phyloP scores from a whole-genome alignment of 1,140 invertebrate genomes.

The Pteromalus puparum region DNA sequence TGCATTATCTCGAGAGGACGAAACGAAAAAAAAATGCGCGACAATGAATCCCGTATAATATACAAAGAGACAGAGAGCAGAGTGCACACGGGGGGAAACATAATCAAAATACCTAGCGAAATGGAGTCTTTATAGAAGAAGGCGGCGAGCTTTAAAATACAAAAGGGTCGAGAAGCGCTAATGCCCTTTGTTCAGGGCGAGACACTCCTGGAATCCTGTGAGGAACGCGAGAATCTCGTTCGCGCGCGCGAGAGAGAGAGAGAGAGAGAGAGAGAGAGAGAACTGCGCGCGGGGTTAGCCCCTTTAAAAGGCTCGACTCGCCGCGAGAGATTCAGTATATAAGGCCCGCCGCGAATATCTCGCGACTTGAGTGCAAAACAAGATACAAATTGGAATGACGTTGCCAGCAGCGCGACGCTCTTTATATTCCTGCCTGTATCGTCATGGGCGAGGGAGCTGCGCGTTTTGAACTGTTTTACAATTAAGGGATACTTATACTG shows the following conservation, averaged over 20 bases:
- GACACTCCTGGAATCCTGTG: slow-evolving; percentile 55
- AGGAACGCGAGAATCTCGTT: slow-evolving; percentile 58
- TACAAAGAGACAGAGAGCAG: not conserved
- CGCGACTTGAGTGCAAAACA: slow-evolving; percentile 35
- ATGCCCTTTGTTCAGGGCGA: slow-evolving; percentile 59
- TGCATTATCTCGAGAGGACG: not conserved
- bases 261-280: not conserved
- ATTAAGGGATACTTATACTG: too few relatives aligned
- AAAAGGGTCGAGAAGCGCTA: slow-evolving; percentile 54
- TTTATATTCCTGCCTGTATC: not conserved
- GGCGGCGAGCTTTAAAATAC: slow-evolving; percentile 44
- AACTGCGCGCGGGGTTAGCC: slow-evolving; percentile 13
- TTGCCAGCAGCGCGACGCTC: not conserved
- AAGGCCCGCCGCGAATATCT: slow-evolving; percentile 33
- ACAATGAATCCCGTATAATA: slow-evolving; percentile 7
- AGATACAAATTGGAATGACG: slow-evolving; percentile 52
- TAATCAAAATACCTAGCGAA: slow-evolving; percentile 32
- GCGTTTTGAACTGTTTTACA: too few relatives aligned
- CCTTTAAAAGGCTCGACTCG: slow-evolving; percentile 62
- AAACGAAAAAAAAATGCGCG: not conserved
- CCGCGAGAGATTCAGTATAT: slow-evolving; percentile 63
- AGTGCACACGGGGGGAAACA: not conserved
- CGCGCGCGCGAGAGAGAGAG: not conserved
- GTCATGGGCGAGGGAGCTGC: too few relatives aligned
- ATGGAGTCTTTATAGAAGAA: slow-evolving; percentile 40